These are phyloP conservation scores for Pedionomus torquatus DNA, from an alignment of 2,113 vertebrate genomes.

Conservation along the genomic window DNA sequence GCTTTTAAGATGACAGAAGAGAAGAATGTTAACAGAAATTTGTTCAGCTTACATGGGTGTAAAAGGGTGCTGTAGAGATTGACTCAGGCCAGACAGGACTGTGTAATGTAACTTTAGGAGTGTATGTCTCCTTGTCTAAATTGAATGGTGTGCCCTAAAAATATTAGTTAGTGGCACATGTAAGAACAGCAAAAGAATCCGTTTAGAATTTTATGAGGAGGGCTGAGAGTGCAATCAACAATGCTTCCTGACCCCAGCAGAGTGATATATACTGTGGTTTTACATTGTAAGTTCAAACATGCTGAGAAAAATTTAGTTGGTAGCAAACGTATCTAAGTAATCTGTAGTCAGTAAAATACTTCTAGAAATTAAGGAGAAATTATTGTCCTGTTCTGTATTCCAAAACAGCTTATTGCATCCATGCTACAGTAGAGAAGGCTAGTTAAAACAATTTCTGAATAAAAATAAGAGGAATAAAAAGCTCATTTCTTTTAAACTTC, in stretches of 20 bases:
- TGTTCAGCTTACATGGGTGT: fast-evolving
- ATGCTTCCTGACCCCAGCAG: no score
- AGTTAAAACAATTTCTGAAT: not conserved
- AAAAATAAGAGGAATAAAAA: not conserved
- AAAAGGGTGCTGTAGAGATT: not conserved
- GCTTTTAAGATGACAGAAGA: not conserved
- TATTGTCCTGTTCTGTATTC: not conserved
- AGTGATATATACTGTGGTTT: not conserved
- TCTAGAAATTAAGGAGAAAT: not conserved
- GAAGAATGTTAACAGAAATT: not conserved
- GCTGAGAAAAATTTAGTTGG: not conserved
- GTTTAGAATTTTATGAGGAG: not conserved
- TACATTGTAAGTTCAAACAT: not conserved
- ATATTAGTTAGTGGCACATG: not conserved
- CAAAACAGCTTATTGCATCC: not conserved
- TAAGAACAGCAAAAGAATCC: not conserved
- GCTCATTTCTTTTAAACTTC: not conserved
- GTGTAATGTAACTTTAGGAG: not conserved
- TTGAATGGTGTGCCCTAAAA: not conserved
- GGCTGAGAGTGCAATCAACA: not conserved
- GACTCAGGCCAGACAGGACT: not conserved
- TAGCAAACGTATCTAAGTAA: not conserved
- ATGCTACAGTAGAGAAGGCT: not conserved
- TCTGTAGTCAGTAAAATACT: not conserved
- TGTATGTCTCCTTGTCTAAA: not conserved